Evolutionary conservation across 2,888 invertebrate species (phyloP), one percentile per base, ranked within the genome.

Genomic region (Coremacera marginata): DNA sequence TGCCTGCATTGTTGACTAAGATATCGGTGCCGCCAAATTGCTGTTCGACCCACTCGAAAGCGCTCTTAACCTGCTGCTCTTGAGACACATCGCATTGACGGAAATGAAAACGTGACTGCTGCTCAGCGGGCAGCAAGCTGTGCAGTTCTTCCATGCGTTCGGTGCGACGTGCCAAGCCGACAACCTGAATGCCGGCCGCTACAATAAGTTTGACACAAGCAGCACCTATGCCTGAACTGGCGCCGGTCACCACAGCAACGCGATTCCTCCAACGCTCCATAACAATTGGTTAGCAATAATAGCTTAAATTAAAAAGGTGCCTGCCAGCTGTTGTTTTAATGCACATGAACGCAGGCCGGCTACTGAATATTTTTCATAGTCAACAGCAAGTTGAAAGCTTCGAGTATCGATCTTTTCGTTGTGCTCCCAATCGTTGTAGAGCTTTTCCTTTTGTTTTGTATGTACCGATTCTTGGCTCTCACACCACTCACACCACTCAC

Each of bases 211-310:
- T 86, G 14, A 87, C 88, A 67, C 91, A 89, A 2, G 90, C 90
- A 3, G 90, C 91, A 5, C 92, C 93, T 77, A 93, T 93, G 5
- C 93, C 93, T 0, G 91, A 90, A 84, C 93, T 93, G 19, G 92
- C 92, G 19, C 93, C 93, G 0, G 93, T 93, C 70, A 93, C 92
- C 19, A 93, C 90, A 0, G 83, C 81, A 91, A 92, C 92, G 31
- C 91, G 90, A 27, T 92, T 81, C 14, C 79, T 75, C 87, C 88
- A 88, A 77, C 88, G 87, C 68, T 88, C 86, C 88, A 88, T 88
- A 5, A 5, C 70, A 72, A 44, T 11, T 44, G 63, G 3, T 60
- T 60, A 25, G 1, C 55, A 22, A 19, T 55, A 9, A 7, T 3
- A 2, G 4, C 25, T 60, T 9, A 25, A 9, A 14, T n/a, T 5